These are phyloP conservation scores for Labrus mixtus DNA, from an alignment of 2,113 vertebrate species.

Conservation along the genomic window DNA sequence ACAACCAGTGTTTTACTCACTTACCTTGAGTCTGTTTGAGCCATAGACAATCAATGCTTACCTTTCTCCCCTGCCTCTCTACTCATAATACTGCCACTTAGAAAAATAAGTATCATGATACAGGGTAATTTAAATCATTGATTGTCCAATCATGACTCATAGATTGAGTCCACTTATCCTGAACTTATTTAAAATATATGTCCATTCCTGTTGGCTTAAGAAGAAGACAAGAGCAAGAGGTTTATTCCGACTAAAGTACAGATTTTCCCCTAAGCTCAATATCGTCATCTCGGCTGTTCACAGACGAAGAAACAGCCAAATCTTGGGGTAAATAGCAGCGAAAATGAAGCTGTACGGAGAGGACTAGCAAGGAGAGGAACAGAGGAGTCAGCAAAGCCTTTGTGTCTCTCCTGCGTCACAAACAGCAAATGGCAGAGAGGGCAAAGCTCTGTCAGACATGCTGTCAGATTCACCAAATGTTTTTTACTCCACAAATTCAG, in stretches of 20 bases:
- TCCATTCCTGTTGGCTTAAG: not conserved
- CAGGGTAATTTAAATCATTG: not conserved
- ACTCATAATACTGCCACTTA: constrained; percentile 8
- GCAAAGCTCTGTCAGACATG: constrained; percentile 67
- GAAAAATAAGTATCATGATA: not conserved
- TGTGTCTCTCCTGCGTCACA: constrained; percentile 58
- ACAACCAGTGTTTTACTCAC: not conserved
- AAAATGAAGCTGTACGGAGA: constrained; percentile 50
- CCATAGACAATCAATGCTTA: not conserved
- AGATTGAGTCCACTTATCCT: constrained; percentile 16
- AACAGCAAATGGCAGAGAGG: constrained; percentile 58
- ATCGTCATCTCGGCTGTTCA: constrained; percentile 37
- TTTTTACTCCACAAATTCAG: constrained; percentile 47
- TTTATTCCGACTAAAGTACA: constrained; percentile 25
- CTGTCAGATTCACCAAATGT: constrained; percentile 66
- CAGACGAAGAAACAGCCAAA: constrained; percentile 25
- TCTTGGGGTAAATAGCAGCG: constrained; percentile 42
- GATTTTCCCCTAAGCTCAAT: constrained; percentile 21
- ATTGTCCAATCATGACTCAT: constrained; percentile 2
- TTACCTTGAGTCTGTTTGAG: not conserved
- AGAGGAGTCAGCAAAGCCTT: constrained; percentile 76
- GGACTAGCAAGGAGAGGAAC: constrained; percentile 56
- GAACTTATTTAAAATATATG: not conserved
- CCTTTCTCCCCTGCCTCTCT: not conserved
- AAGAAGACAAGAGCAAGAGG: not conserved